These are phyloP conservation scores for Eurois occulta DNA, from an alignment of 2,888 invertebrate genomes.

Conservation along the genomic window DNA sequence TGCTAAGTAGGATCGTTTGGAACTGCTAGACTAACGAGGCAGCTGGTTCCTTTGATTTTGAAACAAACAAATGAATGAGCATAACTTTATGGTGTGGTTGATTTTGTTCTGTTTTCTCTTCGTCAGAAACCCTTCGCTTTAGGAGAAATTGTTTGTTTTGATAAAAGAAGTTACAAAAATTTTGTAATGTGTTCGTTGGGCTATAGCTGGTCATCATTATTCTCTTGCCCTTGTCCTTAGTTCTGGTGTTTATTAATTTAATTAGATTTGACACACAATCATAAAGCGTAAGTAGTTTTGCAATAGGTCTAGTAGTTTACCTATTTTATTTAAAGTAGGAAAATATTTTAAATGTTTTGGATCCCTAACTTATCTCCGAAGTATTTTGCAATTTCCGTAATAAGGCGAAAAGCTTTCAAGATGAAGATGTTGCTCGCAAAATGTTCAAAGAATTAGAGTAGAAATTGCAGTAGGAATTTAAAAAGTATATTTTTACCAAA, in stretches of 20 bases:
- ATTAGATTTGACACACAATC: not conserved
- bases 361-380: not conserved
- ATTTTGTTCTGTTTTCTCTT: constrained; percentile 23
- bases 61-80: constrained; percentile 15
- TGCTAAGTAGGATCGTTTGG: not conserved
- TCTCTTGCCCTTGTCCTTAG: too few species aligned
- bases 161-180: not conserved
- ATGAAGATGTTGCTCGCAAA: not conserved
- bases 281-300: not conserved
- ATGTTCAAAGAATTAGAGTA: constrained; percentile 10
- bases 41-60: not conserved
- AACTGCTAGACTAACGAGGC: not conserved
- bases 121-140: not conserved
- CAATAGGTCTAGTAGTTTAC: not conserved
- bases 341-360: not conserved
- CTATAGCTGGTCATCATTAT: too few species aligned
- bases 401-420: not conserved
- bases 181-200: not conserved
- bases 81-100: constrained; percentile 2
- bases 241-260: not conserved
- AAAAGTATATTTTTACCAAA: not conserved
- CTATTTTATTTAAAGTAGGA: not conserved
- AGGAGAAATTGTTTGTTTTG: not conserved
- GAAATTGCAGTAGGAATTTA: too few species aligned
- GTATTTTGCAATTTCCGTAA: not conserved